phyloP scores from a whole-genome alignment of 2,113 vertebrate genomes.

The Nematolebias whitei region DNA sequence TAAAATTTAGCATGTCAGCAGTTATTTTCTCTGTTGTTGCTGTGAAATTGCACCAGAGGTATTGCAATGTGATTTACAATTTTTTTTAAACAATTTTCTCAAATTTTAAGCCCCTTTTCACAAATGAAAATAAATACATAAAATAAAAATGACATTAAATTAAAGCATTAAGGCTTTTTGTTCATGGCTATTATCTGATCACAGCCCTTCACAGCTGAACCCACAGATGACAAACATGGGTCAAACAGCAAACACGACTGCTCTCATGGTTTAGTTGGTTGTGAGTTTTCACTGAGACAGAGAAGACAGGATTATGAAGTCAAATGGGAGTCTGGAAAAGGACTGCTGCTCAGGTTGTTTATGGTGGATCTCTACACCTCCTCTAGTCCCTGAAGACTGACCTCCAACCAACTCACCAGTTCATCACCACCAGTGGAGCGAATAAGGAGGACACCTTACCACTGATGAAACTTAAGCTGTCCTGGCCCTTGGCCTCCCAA shows the following conservation, averaged over 20 bases:
- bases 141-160: too few relatives aligned
- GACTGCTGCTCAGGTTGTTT: constrained; percentile 36
- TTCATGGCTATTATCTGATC: constrained; percentile 50
- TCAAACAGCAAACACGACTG: constrained; percentile 23
- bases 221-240: constrained; percentile 9
- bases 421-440: constrained; percentile 48
- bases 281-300: constrained; percentile 34
- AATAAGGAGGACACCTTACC: constrained; percentile 73
- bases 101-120: neutral
- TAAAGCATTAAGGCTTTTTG: neutral
- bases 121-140: neutral
- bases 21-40: too few relatives aligned
- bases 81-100: too few relatives aligned
- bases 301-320: constrained; percentile 56
- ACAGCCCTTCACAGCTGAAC: constrained; percentile 18
- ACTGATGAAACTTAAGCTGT: constrained; percentile 77
- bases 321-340: constrained; percentile 73
- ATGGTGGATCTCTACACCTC: constrained; percentile 27
- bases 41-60: too few relatives aligned
- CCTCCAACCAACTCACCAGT: constrained; percentile 37
- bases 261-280: constrained; percentile 26
- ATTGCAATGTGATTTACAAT: too few relatives aligned
- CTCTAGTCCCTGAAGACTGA: constrained; percentile 39
- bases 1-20: too few relatives aligned
- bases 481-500: constrained; percentile 62